Base-by-base conservation (phyloP, 2,888 invertebrate genomes). In the Lypha dubia region DNA sequence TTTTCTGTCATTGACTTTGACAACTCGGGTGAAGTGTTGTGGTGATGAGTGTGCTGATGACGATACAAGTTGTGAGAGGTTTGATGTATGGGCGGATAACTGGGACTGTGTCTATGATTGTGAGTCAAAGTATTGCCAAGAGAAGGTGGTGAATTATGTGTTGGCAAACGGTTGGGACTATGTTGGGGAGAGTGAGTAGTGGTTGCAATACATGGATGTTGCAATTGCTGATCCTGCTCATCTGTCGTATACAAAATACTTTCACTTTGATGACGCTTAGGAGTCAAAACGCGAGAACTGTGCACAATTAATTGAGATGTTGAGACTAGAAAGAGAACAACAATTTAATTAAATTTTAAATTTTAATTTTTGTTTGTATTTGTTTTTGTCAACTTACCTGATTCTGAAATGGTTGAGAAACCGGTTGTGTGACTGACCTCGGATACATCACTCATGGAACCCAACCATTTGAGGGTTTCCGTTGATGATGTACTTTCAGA, bases 401-500 rank as follows among this genome's bases (percentile, higher is more conserved):
- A 92, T 88, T 92, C 92, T 85, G 92, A 90, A 74, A 92, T 90
- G 80, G 91, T 91, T 89, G 92, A 92, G 91, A 93, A 88, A 91
- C 93, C 92, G 89, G 93, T 90, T 89, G 93, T 90, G 91, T 93
- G 93, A 87, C 94, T 94, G 60, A 94, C 93, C 84, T 94, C 94
- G 77, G 95, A 95, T 58, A 96, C 94, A 90, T 96, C 96, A 91
- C 95, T 95, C 93, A 95, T 94, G 6, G 95, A 95, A 56, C 95
- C 95, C 89, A 96, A 94, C 96, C 96, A 96, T 92, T 96, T 96
- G 8, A 96, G 92, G 2, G 96, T 96, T 90, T 96, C 96, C 89
- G 95, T 95, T 71, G 95, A 95, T 79, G 93, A 92, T 87, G 92
- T 92, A 88, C 92, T 92, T 84, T 92, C 92, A 17, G 92, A 91